A percentile compares a stretch with the other conserved stretches of the same genome.
phyloP scores from a whole-genome alignment of 2,797 vertebrate genomes.

The Hippoglossus hippoglossus region DNA sequence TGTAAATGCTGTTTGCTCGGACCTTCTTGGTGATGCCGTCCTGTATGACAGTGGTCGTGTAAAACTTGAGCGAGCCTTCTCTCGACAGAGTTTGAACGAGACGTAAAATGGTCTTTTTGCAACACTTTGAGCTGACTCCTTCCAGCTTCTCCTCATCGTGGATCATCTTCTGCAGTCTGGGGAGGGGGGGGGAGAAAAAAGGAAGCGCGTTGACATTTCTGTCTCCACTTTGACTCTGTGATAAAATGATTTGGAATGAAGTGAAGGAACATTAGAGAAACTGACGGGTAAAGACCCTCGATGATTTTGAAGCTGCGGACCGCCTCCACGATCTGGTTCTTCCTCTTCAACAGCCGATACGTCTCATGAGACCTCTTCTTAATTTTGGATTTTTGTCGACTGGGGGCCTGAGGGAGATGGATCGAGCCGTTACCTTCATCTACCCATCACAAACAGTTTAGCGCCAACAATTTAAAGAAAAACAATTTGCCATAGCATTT shows the following conservation, averaged over 20 bases:
- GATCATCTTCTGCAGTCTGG: slow-evolving; percentile 96
- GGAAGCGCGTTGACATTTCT: neutral
- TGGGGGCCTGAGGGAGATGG: slow-evolving; percentile 16
- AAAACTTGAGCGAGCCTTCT: slow-evolving; percentile 90
- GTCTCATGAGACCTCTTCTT: slow-evolving; percentile 55
- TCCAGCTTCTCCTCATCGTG: slow-evolving; percentile 92
- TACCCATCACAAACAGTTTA: neutral
- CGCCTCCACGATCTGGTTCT: slow-evolving; percentile 94
- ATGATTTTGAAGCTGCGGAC: slow-evolving; percentile 90
- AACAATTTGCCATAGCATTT: too few relatives aligned
- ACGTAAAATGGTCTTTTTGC: slow-evolving; percentile 94
- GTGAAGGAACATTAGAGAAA: neutral
- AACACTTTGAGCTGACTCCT: slow-evolving; percentile 91
- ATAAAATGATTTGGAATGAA: neutral
- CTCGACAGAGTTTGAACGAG: slow-evolving; percentile 87
- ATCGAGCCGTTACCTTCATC: neutral
- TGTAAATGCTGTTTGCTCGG: neutral
- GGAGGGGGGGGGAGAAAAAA: neutral
- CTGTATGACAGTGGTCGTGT: slow-evolving; percentile 90
- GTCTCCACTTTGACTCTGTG: neutral
- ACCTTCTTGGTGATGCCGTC: slow-evolving; percentile 94
- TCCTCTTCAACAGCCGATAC: slow-evolving; percentile 92
- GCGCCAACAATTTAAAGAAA: too few relatives aligned
- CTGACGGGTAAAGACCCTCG: slow-evolving; percentile 93
- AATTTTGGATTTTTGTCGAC: neutral